A percentile compares a stretch with the other conserved stretches of the same genome.
phyloP scores from a whole-genome alignment of 30 jellyfish, hydroid and myxozoan genomes.

The Hydractinia echinata region DNA sequence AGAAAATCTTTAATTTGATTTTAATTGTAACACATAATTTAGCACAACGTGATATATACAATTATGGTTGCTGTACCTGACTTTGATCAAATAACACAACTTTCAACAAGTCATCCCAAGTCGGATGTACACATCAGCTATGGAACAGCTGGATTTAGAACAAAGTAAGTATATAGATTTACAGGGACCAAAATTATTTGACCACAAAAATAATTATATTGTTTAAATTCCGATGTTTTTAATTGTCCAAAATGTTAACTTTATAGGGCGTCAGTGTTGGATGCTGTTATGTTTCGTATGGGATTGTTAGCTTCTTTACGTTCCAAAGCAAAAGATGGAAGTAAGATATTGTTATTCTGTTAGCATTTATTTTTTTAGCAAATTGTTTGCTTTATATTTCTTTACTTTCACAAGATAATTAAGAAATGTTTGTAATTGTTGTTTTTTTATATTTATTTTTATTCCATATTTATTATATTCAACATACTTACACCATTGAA shows the following conservation, averaged over 20 bases:
- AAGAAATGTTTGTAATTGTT: background rate
- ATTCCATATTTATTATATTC: background rate
- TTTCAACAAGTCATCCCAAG: constrained; percentile 25
- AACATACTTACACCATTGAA: background rate
- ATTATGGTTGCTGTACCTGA: background rate
- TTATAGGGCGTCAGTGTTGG: constrained; percentile 65
- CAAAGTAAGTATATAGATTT: constrained; percentile 30
- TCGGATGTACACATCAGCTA: constrained; percentile 42
- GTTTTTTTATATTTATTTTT: background rate
- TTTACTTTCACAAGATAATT: background rate
- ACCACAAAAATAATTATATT: background rate
- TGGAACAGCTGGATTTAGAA: constrained; percentile 95
- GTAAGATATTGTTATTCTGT: constrained; percentile 35
- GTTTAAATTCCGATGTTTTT: too few relatives aligned
- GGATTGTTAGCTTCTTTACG: constrained; percentile 78
- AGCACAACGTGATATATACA: too few relatives aligned
- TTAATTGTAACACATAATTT: too few relatives aligned
- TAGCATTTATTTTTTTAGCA: background rate
- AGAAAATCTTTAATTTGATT: too few relatives aligned
- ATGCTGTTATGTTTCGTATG: constrained; percentile 61
- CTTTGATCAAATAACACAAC: background rate
- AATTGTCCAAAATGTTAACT: background rate
- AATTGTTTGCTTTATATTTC: background rate
- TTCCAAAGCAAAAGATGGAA: constrained; percentile 72
- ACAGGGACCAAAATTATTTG: background rate